Base-by-base conservation (phyloP, 2,888 invertebrate genomes). In the Acanthosoma haemorrhoidale region DNA sequence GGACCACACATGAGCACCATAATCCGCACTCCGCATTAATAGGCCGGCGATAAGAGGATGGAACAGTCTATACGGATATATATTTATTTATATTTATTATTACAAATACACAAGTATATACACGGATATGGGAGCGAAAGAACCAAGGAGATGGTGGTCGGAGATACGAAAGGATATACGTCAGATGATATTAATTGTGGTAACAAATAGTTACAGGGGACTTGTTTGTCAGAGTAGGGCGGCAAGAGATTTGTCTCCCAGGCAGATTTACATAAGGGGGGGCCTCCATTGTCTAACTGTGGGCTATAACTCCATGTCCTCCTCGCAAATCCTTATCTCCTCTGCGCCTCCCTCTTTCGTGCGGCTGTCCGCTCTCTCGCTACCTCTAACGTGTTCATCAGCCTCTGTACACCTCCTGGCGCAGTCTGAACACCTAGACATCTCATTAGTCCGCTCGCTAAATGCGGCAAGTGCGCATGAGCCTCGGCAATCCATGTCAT, bases 121-220 rank as follows among this genome's bases (percentile, higher is more conserved):
- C 13, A 38, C 38, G 38, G 38, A 38, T 38, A 38, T 11, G 38
- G 38, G 41, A 25, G 25, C n/a, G n/a, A 25, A 25, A n/a, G 13
- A n/a, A n/a, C n/a, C n/a, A n/a, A 21, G 18, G 51, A 51, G 51
- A 51, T 51, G 51, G 25, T 51, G 51, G 25, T 4, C 2, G 4
- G n/a, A 51, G 51, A 51, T 51, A 51, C 8, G n/a, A 25, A 25
- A 25, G 51, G 51, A 51, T 51, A 51, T 51, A 51, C 51, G 51
- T 51, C 51, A 51, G 25, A 25, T 1, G 51, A 51, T 51, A 51
- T 51, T 51, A 51, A 51, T 51, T 51, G 51, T n/a, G 6, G 51
- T 51, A 51, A 51, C 51, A 51, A 51, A 51, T 51, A 51, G 51
- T 51, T 51, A 51, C 51, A 51, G 51, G 51, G n/a, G 51, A 51